Base-by-base conservation (phyloP, 2,797 vertebrate genomes). In the Pteropus rufus region DNA sequence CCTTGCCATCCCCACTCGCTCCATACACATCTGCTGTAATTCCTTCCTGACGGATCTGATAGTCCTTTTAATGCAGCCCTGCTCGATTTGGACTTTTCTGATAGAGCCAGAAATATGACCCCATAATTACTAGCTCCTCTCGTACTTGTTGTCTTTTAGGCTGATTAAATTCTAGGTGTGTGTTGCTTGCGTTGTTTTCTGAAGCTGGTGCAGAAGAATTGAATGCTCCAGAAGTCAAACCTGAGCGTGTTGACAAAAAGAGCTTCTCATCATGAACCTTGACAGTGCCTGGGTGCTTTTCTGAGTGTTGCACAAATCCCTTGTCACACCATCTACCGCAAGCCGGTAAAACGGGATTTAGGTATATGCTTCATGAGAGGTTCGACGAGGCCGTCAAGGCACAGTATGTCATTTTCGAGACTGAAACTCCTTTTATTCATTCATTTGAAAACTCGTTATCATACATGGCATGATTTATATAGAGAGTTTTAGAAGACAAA, bases 371-470 rank as follows among this genome's bases (percentile, higher is more conserved):
- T 0, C 1, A 5, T 39, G 46, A 31, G 0, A 34, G 12, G 31
- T 31, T 16, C 56, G 1, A 89, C 0, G 41, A 46, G 21, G 7
- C 12, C 29, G 24, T 49, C 44, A 64, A 46, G 16, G 52, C 44
- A 79, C 36, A 49, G 54, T n/a, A 62, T 41, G 46, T 79, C 24
- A 65, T 75, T 23, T 60, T 19, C 49, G n/a, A 93, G 69, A 54
- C 10, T 14, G 39, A 89, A 80, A 93, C 86, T 79, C n/a, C 52
- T n/a, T 62, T 39, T 18, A 31, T 72, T 75, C 29, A 56, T 76
- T 88, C 91, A 64, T 94, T 76, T 91, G 19, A 93, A 91, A 89
- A 56, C 23, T 73, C 23, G 46, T 90, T 23, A 65, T 44, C 21
- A 29, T 18, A 14, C 6, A 18, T 54, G 29, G 15, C 23, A 62